A percentile compares a stretch with the other conserved stretches of the same genome.
These are phyloP conservation scores for Megastigmus dorsalis DNA, from an alignment of 2,888 invertebrate genomes.

Conservation along the genomic window DNA sequence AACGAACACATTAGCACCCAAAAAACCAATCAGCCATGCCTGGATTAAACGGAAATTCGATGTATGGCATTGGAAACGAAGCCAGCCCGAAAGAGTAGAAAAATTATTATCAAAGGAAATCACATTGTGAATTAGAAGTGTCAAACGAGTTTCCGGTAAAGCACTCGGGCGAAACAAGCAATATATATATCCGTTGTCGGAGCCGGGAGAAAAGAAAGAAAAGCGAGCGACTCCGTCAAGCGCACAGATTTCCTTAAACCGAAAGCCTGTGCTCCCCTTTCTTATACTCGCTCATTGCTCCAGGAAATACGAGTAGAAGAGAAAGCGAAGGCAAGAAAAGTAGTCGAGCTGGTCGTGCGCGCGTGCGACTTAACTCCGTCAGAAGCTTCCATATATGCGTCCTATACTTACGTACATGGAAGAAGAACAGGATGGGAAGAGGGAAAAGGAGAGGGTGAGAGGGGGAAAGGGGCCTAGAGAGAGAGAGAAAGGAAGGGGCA, in stretches of 20 bases:
- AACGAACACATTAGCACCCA: no score
- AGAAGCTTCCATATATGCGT: not conserved
- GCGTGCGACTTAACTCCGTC: not conserved
- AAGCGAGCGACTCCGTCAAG: no score
- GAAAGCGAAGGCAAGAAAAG: not conserved
- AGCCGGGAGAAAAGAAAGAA: not conserved
- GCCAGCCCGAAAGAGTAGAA: no score
- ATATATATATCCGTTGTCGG: no score
- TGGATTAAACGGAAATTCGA: no score
- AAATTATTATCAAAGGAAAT: no score
- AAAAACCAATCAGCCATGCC: no score
- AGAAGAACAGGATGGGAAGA: conserved; percentile 5
- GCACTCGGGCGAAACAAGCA: no score
- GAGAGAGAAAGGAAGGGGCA: conserved; percentile 28
- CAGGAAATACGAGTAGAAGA: not conserved
- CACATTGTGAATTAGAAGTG: not conserved
- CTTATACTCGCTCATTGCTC: not conserved
- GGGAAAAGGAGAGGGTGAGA: conserved; percentile 51
- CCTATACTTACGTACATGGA: not conserved
- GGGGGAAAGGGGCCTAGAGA: no score
- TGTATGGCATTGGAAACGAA: no score
- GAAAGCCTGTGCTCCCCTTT: not conserved
- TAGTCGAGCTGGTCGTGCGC: no score
- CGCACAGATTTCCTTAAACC: conserved; percentile 26
- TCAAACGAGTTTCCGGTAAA: conserved; percentile 4